phyloP scores from a whole-genome alignment of 2,888 invertebrate species.

The Iselma pallidipennis region DNA sequence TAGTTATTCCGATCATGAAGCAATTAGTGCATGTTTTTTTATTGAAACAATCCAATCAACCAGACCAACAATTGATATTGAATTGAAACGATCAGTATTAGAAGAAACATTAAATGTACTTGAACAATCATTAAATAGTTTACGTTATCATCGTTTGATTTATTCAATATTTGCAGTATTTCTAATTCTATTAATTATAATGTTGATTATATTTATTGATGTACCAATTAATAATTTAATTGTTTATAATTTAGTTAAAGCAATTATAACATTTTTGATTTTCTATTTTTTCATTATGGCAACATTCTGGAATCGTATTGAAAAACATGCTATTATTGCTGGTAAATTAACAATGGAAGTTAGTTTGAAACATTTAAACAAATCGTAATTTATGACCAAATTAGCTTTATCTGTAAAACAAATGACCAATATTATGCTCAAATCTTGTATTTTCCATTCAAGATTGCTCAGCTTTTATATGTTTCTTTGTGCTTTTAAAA shows the following conservation, averaged over 20 bases:
- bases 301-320: constrained; percentile 80
- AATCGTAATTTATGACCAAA: background rate
- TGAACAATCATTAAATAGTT: constrained; percentile 59
- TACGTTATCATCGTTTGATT: constrained; percentile 59
- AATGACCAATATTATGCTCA: background rate
- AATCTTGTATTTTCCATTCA: background rate
- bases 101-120: constrained; percentile 66
- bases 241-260: constrained; percentile 62
- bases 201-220: constrained; percentile 56
- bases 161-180: constrained; percentile 61
- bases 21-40: constrained; percentile 65
- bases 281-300: constrained; percentile 78
- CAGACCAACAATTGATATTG: constrained; percentile 25
- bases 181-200: constrained; percentile 60
- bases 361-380: constrained; percentile 42
- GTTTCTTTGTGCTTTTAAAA: too few species aligned
- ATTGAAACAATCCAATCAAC: constrained; percentile 42
- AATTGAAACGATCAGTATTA: constrained; percentile 50
- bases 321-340: constrained; percentile 77
- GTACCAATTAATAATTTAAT: constrained; percentile 52
- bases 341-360: constrained; percentile 73
- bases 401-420: too few species aligned
- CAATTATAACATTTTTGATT: constrained; percentile 66
- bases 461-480: background rate
- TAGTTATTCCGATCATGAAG: constrained; percentile 92